Percentiles rank a stretch among this genome's conserved stretches.
Conservation (phyloP, 2,797 vertebrate genomes). For the Macropus fuliginosus region DNA sequence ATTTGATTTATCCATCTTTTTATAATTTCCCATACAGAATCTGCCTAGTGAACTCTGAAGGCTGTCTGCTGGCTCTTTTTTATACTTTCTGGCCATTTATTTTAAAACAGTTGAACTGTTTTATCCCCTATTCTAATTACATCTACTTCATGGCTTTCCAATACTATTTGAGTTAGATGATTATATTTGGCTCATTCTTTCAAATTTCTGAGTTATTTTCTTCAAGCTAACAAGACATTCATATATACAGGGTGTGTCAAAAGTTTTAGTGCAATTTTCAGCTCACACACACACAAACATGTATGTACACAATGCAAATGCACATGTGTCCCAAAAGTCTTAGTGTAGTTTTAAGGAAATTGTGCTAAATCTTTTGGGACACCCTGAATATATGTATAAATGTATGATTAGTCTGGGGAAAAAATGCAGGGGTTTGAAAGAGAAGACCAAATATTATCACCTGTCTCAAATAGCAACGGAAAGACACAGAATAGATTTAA, state of each 20-base stretch:
- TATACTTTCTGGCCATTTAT: not conserved
- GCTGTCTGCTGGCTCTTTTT: not conserved
- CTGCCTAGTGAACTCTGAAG: not conserved
- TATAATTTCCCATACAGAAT: not conserved
- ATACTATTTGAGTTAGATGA: not conserved
- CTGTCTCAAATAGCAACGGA: not conserved
- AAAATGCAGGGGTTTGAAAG: not conserved
- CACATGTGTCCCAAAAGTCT: not conserved
- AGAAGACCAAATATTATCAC: not conserved
- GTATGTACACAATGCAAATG: not conserved
- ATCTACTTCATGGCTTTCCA: not conserved
- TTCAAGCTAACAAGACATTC: not conserved
- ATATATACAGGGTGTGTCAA: not conserved
- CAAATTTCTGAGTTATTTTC: not conserved
- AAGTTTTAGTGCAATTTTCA: not conserved
- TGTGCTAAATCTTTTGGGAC: not conserved
- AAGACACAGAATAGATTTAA: not conserved
- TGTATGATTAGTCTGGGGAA: not conserved
- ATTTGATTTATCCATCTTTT: not conserved
- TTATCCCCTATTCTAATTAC: not conserved
- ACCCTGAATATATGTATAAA: not conserved
- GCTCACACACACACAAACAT: not conserved
- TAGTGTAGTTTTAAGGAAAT: not conserved
- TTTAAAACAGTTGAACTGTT: not conserved
- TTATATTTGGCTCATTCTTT: not conserved